Evolutionary conservation across 2,888 invertebrate genomes (phyloP).

Genomic region (Argyresthia goedartella): DNA sequence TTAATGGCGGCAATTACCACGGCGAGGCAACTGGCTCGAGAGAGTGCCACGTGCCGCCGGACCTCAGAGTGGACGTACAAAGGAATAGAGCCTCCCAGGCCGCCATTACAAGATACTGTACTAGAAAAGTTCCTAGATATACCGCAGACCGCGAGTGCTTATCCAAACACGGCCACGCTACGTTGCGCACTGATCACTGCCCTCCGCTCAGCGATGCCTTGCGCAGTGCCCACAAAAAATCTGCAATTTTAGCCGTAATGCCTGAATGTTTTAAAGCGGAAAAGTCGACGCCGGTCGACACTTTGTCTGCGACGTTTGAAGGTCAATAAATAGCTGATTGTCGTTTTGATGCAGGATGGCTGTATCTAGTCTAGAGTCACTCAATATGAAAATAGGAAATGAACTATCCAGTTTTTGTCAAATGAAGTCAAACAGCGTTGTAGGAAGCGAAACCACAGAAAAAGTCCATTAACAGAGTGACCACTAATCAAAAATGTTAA

Average conservation of each 20-base stretch:
- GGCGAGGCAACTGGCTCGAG: slow-evolving; percentile 29
- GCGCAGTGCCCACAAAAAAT: slow-evolving; percentile 15
- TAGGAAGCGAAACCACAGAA: slow-evolving; percentile 39
- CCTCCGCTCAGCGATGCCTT: slow-evolving; percentile 14
- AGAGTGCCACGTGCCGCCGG: slow-evolving; percentile 37
- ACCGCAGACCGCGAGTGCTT: not conserved
- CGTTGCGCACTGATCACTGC: slow-evolving; percentile 10
- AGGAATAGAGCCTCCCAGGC: not conserved
- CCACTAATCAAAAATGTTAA: slow-evolving; percentile 35
- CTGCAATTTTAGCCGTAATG: slow-evolving; percentile 7
- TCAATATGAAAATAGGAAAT: too few relatives aligned
- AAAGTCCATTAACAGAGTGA: slow-evolving; percentile 40
- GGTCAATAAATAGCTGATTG: slow-evolving; percentile 33
- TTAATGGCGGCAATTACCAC: slow-evolving; percentile 61
- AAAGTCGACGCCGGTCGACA: slow-evolving; percentile 13
- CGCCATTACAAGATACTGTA: not conserved
- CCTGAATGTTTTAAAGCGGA: slow-evolving; percentile 19
- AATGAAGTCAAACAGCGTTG: slow-evolving; percentile 42
- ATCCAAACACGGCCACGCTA: slow-evolving; percentile 14
- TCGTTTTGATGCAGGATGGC: slow-evolving; percentile 35
- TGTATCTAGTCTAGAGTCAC: slow-evolving; percentile 27
- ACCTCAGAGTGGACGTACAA: not conserved
- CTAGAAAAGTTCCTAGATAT: not conserved
- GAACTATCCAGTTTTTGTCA: slow-evolving; percentile 37
- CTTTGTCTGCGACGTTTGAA: slow-evolving; percentile 34